A percentile compares a stretch with the other conserved stretches of the same genome.
Evolutionary conservation across 2,113 vertebrate species (phyloP).

Genomic region (Riparia riparia): DNA sequence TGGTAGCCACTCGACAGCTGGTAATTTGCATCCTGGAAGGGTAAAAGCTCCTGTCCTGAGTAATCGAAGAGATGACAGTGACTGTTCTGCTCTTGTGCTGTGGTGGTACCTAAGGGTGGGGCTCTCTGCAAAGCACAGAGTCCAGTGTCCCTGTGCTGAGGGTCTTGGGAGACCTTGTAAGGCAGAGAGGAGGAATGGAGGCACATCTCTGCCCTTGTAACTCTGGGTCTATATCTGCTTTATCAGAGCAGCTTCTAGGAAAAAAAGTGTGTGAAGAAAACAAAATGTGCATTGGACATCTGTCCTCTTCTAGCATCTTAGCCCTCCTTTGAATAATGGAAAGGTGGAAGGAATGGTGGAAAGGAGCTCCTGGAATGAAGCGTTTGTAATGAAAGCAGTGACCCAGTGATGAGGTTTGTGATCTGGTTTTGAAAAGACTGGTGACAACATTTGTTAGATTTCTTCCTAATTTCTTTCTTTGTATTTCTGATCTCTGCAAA

Average conservation of each 20-base stretch:
- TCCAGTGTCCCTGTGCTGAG: not conserved
- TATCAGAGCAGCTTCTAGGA: not conserved
- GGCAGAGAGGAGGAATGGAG: not conserved
- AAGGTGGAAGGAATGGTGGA: no score
- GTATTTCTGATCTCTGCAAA: not conserved
- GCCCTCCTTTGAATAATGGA: not conserved
- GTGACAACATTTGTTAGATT: not conserved
- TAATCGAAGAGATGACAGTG: rapidly evolving
- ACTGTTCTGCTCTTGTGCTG: not conserved
- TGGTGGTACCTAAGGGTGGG: not conserved
- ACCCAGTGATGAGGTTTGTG: not conserved
- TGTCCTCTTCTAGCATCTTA: not conserved
- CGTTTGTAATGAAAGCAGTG: not conserved
- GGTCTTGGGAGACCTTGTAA: not conserved
- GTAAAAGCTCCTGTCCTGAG: not conserved
- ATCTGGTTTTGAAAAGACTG: not conserved
- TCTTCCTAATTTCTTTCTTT: not conserved
- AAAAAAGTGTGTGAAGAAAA: not conserved
- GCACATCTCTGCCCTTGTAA: not conserved
- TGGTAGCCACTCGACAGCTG: not conserved
- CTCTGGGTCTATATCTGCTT: not conserved
- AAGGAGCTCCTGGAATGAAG: not conserved
- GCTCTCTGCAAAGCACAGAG: not conserved
- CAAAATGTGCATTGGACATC: not conserved
- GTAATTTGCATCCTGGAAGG: not conserved